Evolutionary conservation across 2,888 invertebrate genomes (phyloP), one percentile per base, ranked within the genome.

Genomic region (Caenorhabditis sinica): DNA sequence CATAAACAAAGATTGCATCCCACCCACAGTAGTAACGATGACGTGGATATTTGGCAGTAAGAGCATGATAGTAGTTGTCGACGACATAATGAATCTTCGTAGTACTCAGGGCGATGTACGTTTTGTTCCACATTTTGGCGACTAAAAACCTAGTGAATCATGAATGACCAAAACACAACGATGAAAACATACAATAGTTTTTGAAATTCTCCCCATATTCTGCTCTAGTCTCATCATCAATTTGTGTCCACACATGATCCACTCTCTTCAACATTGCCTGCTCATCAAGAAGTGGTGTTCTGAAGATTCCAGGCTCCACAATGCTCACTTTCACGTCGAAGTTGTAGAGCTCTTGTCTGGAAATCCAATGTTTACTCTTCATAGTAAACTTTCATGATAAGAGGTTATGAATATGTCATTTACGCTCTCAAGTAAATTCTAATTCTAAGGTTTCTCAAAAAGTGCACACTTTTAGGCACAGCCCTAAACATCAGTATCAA

Each of bases 241-340:
- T 71, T 28, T 82, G 82, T 5, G 49, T 51, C 90, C 90, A 90
- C n/a, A 88, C 87, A 28, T 86, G 82, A n/a, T 90, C 86, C 15
- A 90, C 89, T 30, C 90, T 65, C 17, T 86, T 77, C 25, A 82
- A 45, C 88, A 88, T 89, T 23, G 85, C 86, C 20, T 82, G 56
- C 17, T 85, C 81, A 68, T 89, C 88, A 1, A 90, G 72, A 20
- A 91, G 56, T 13, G 87, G 85, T 9, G 91, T 91, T 60, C 87
- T 81, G 88, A 91, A 91, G 40, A 88, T 86, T 81, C 90, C 89
- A 9, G 91, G 91, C 81, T 91, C 91, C 49, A 91, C 82, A 20
- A 90, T 88, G 45, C 80, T 76, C 36, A 85, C 85, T 23, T 83
- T 85, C n/a, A 91, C 89, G 56, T 86, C 88, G 63, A 85, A 91